Evolutionary conservation across 2,113 vertebrate genomes (phyloP).

Genomic region (Todiramphus chloris): DNA sequence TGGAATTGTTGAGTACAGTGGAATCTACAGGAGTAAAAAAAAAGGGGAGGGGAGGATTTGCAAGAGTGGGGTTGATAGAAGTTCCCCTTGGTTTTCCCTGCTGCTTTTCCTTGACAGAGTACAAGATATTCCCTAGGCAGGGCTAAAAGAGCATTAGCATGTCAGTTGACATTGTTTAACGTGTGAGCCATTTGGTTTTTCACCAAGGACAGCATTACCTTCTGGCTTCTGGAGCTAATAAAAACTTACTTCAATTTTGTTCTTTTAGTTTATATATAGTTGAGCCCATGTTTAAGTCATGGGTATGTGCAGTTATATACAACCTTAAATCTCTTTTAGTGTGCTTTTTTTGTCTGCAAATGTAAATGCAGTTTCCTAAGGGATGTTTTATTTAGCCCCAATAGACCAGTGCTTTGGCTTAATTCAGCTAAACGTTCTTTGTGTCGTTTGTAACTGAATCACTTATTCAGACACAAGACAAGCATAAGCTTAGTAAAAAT

Average conservation of each 20-base stretch:
- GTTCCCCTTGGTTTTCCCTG: neutral
- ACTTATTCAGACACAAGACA: slow-evolving; percentile 33
- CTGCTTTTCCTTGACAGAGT: neutral
- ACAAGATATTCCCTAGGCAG: neutral
- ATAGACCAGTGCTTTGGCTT: slow-evolving; percentile 27
- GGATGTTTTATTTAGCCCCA: slow-evolving; percentile 38
- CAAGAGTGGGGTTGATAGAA: neutral
- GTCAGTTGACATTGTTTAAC: neutral
- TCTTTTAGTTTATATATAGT: neutral
- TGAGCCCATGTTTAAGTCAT: neutral
- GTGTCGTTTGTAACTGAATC: slow-evolving; percentile 58
- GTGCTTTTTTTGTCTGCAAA: slow-evolving; percentile 28
- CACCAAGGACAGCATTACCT: neutral
- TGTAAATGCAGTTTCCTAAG: slow-evolving; percentile 54
- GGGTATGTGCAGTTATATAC: neutral
- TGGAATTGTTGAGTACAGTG: neutral
- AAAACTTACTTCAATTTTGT: neutral
- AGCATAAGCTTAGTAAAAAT: slow-evolving; percentile 34
- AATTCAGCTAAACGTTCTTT: slow-evolving; percentile 46
- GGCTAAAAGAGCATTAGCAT: neutral
- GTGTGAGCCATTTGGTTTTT: neutral
- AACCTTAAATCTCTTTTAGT: neutral
- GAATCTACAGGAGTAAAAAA: neutral
- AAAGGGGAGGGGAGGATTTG: neutral
- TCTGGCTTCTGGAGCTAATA: neutral